These are phyloP conservation scores for Acrobasis consociella DNA, from an alignment of 2,888 invertebrate genomes.

Conservation along the genomic window DNA sequence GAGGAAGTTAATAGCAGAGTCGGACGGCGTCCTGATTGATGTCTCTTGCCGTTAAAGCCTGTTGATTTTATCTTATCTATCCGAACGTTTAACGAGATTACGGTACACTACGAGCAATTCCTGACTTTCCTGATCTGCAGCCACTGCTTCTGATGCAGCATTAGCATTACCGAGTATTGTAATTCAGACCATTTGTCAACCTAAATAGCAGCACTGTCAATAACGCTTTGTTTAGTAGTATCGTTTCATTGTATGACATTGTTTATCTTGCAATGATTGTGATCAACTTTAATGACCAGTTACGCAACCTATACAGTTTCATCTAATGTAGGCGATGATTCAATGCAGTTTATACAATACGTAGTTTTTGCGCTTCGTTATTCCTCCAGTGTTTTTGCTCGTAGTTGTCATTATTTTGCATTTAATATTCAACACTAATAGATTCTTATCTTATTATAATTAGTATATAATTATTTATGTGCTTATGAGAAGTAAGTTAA, in stretches of 20 bases:
- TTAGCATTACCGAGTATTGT: slow-evolving; percentile 11
- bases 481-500: too few relatives aligned
- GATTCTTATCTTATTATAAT: too few relatives aligned
- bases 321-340: slow-evolving; percentile 61
- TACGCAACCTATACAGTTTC: slow-evolving; percentile 58
- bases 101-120: slow-evolving; percentile 61
- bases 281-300: slow-evolving; percentile 63
- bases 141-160: slow-evolving; percentile 7
- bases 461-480: too few relatives aligned
- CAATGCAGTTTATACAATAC: slow-evolving; percentile 51
- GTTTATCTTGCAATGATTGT: slow-evolving; percentile 44
- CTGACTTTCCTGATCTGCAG: slow-evolving; percentile 51
- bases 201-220: slow-evolving; percentile 28
- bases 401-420: background rate
- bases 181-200: slow-evolving; percentile 23
- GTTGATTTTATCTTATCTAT: slow-evolving; percentile 63
- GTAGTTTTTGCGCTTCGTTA: slow-evolving; percentile 34
- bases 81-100: slow-evolving; percentile 73
- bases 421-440: background rate
- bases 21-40: slow-evolving; percentile 67
- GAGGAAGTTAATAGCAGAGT: slow-evolving; percentile 49
- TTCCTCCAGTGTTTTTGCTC: slow-evolving; percentile 2
- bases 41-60: slow-evolving; percentile 62
- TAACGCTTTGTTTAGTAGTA: slow-evolving; percentile 36
- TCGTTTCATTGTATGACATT: slow-evolving; percentile 41